Evolutionary conservation across 2,888 invertebrate genomes (phyloP).

Genomic region (Notodromas monacha): DNA sequence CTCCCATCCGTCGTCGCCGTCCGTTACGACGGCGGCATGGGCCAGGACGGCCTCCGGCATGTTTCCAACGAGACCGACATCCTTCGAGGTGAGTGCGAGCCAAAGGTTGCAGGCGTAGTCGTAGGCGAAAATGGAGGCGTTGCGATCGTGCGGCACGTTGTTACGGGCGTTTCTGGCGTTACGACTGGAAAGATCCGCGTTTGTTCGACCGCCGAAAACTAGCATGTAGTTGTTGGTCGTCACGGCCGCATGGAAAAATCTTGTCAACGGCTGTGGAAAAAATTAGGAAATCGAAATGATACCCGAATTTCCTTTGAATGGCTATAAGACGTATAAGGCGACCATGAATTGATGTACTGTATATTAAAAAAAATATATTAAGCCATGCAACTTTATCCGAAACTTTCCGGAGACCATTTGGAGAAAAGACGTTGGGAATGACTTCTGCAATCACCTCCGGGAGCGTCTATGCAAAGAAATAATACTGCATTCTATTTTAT

Average conservation of each 20-base stretch:
- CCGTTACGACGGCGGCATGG: conserved; percentile 26
- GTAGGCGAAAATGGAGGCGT: conserved; percentile 47
- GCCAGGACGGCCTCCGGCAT: not conserved
- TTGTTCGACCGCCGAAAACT: conserved; percentile 49
- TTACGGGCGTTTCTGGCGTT: conserved; percentile 9
- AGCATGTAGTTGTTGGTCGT: conserved; percentile 65
- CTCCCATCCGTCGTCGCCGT: conserved; percentile 12
- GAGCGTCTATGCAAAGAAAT: too few species aligned
- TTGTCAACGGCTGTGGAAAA: conserved; percentile 27
- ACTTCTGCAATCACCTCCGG: too few species aligned
- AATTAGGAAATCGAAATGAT: conserved; percentile 5
- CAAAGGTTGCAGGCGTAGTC: conserved; percentile 63
- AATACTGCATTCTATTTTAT: too few species aligned
- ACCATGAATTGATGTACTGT: too few species aligned
- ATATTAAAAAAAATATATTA: too few species aligned
- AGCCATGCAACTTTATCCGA: too few species aligned
- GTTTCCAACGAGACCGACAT: not conserved
- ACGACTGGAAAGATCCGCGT: conserved; percentile 14
- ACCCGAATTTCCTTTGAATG: not conserved
- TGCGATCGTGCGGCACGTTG: conserved; percentile 27
- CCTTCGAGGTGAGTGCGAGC: conserved; percentile 33
- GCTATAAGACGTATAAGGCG: too few species aligned
- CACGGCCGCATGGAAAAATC: conserved; percentile 60
- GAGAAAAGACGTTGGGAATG: too few species aligned
- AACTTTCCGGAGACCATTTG: too few species aligned